A percentile compares a stretch with the other conserved stretches of the same genome.
These are phyloP conservation scores for Balaeniceps rex DNA, from an alignment of 2,113 vertebrate species.

Conservation along the genomic window DNA sequence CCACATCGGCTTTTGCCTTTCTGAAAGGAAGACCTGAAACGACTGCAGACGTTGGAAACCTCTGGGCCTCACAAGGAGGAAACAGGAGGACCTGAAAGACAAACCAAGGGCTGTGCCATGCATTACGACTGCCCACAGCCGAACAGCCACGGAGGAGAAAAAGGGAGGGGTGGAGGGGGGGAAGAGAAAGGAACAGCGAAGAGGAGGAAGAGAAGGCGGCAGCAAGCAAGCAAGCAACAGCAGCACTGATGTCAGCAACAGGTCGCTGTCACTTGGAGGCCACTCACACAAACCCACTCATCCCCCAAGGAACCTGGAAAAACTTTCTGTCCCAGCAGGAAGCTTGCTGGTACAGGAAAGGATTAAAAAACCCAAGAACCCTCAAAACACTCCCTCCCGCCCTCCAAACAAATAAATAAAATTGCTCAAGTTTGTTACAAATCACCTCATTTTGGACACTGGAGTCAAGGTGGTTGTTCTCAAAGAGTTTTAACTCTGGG, in stretches of 20 bases:
- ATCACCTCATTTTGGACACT: slow-evolving; percentile 53
- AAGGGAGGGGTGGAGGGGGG: background rate
- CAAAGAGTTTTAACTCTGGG: background rate
- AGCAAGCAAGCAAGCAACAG: background rate
- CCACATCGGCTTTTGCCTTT: slow-evolving; percentile 52
- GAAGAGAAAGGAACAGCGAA: background rate
- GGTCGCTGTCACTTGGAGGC: slow-evolving; percentile 4
- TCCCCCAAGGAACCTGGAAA: slow-evolving; percentile 17
- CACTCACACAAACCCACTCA: background rate
- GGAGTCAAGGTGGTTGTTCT: slow-evolving; percentile 47
- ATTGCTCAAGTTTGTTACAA: background rate
- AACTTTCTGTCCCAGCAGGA: slow-evolving; percentile 59
- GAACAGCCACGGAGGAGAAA: background rate
- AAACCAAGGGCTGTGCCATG: slow-evolving; percentile 11
- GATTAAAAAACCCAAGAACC: slow-evolving; percentile 40
- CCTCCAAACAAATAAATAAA: background rate
- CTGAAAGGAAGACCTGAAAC: slow-evolving; percentile 68
- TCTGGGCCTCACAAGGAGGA: slow-evolving; percentile 63
- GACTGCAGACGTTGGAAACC: slow-evolving; percentile 56
- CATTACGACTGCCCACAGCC: background rate
- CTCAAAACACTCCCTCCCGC: slow-evolving; percentile 1
- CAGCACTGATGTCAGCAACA: background rate
- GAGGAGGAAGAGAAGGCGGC: background rate
- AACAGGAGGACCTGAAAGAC: slow-evolving; percentile 58
- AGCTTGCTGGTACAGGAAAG: slow-evolving; percentile 64